Evolutionary conservation across 2,888 invertebrate genomes (phyloP), one percentile per base, ranked within the genome.

Genomic region (Caenorhabditis becei): DNA sequence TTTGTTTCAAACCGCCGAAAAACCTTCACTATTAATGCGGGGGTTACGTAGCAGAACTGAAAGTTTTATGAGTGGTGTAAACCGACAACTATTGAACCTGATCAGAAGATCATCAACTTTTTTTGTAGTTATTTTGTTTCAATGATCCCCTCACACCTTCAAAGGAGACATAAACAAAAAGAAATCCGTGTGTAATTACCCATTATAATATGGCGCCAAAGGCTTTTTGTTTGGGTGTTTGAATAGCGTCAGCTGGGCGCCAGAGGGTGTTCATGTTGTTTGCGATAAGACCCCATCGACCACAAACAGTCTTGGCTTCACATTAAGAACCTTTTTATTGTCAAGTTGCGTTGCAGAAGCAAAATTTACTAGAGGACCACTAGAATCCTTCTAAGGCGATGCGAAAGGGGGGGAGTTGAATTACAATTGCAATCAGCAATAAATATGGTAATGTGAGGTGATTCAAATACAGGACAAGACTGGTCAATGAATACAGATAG

Each of bases 401-500:
- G 16, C 53, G 41, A n/a, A 14, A 20, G 26, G 18, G 23, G 23
- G 18, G 28, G 18, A 28, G 16, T 18, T n/a, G 32, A 51, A 37
- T 32, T 47, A 47, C 47, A 47, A 18, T 47, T 47, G 47, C 53
- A 56, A n/a, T 47, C 4, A 56, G 47, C 67, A 67, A 67, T 56
- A 56, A 67, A 58, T 67, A 67, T 67, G 67, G 67, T 67, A 58
- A 67, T 67, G 56, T 67, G 67, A 58, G 67, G 58, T 67, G 66
- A 56, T 67, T 67, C 66, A 28, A 44, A 16, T 51, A 32, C 28
- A 49, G 44, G 28, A 62, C 26, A 44, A n/a, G 44, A 47, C 47
- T 47, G 47, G 47, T 47, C 47, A 47, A 47, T 47, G 47, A 47
- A 47, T 47, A 47, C 47, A 47, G 18, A 47, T 47, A 47, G 26